Base-by-base conservation (phyloP, 2,888 invertebrate species). In the Helleia helle region DNA sequence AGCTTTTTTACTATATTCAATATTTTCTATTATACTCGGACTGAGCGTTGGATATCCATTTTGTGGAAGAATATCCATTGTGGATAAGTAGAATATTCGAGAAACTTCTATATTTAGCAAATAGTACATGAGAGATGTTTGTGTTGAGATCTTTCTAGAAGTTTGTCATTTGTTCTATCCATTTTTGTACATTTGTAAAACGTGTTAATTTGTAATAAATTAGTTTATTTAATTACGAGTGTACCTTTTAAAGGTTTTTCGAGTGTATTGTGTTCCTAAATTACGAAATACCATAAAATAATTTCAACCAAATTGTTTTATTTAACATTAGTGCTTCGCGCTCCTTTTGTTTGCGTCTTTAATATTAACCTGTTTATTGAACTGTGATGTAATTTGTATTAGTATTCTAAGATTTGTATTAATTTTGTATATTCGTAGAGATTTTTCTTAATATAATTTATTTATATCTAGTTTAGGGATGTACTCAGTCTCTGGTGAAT, bases 341-440 rank as follows among this genome's bases (percentile, higher is more conserved):
- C 34, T 11, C 22, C 8, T 31, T 34, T 34, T 18, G 17, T 34
- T 74, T 73, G 71, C 66, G 67, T 65, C 70, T 45, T 42, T 62
- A 65, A 60, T 55, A 70, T 70, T 79, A 79, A 79, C 76, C 79
- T 84, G 65, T 83, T 83, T 83, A 83, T 57, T 83, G 79, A 84
- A 84, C 84, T 84, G 84, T 84, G 84, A 84, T 84, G 84, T 83
- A 77, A 81, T 80, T 84, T 64, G 81, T 84, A 84, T 84, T 84
- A 81, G 76, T 77, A 79, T 62, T 49, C 58, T 81, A 83, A 81
- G 79, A 50, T 65, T 72, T 81, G 69, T 80, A 80, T 79, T 83
- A 72, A 76, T 81, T 84, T 83, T 84, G 84, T 84, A 84, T 80
- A 84, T 83, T 81, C 72, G 75, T 80, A 79, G 76, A 77, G 64